Evolutionary conservation across 2,113 vertebrate species (phyloP).

Genomic region (Holacanthus passer): DNA sequence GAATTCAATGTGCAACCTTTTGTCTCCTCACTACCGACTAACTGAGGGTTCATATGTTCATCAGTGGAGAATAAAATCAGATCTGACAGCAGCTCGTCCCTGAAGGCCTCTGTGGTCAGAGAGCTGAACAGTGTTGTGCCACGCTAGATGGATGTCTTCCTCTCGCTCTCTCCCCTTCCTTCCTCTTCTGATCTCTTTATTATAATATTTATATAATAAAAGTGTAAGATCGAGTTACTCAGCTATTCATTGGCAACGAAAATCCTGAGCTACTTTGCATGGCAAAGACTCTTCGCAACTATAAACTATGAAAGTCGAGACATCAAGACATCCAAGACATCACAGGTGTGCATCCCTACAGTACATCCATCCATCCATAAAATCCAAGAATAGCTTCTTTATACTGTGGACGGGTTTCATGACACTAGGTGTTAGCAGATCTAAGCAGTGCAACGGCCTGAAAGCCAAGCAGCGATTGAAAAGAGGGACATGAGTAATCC

Average conservation of each 20-base stretch:
- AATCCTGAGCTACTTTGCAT: not conserved
- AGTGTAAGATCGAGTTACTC: not conserved
- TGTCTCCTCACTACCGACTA: not conserved
- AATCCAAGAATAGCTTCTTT: constrained; percentile 24
- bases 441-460: constrained; percentile 16
- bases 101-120: constrained; percentile 64
- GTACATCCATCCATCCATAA: not conserved
- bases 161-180: constrained; percentile 4
- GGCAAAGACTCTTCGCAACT: not conserved
- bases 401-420: not conserved
- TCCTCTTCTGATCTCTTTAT: constrained; percentile 2
- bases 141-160: constrained; percentile 55
- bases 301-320: not conserved
- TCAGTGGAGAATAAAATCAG: constrained; percentile 44
- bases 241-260: not conserved
- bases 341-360: not conserved
- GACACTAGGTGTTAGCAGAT: constrained; percentile 24
- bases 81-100: constrained; percentile 69
- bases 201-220: not conserved
- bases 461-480: constrained; percentile 10
- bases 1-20: not conserved
- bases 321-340: constrained; percentile 28
- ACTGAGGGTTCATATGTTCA: not conserved
- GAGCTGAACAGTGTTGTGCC: constrained; percentile 53
- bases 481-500: constrained; percentile 16